phyloP scores from a whole-genome alignment of 1,140 invertebrate genomes.

The Drosophila kohkoa region DNA sequence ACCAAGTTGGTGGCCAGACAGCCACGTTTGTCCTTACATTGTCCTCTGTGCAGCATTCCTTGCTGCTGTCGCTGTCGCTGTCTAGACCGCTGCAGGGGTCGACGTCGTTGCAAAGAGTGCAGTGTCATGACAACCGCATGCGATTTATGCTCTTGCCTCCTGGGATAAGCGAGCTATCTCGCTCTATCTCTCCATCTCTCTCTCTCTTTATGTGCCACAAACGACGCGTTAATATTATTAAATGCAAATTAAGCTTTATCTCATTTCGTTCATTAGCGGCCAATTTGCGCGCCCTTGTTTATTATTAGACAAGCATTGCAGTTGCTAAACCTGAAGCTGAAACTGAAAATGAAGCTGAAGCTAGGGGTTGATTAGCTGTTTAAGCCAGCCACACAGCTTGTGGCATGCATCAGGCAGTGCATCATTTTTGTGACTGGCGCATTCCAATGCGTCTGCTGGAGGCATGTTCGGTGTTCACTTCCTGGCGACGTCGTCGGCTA shows the following conservation, averaged over 20 bases:
- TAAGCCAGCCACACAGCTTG: conserved; percentile 8
- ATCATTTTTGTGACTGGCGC: conserved; percentile 11
- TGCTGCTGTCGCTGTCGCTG: conserved; percentile 34
- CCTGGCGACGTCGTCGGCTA: conserved; percentile 58
- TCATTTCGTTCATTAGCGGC: conserved; percentile 80
- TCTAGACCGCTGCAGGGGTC: conserved; percentile 57
- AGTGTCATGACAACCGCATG: conserved; percentile 78
- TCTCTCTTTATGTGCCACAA: conserved; percentile 29
- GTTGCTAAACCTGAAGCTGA: neutral
- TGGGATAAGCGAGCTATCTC: conserved; percentile 18
- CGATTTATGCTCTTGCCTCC: conserved; percentile 61
- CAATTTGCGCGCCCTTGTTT: conserved; percentile 71
- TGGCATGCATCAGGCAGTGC: conserved; percentile 4
- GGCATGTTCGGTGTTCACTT: conserved; percentile 53
- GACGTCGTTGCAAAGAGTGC: conserved; percentile 40
- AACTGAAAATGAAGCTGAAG: no score
- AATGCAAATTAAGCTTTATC: conserved; percentile 84
- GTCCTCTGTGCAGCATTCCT: conserved; percentile 61
- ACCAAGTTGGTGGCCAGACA: conserved; percentile 31
- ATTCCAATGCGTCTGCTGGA: conserved; percentile 25
- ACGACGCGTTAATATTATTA: conserved; percentile 78
- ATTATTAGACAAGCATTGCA: conserved; percentile 28
- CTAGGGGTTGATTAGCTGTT: conserved; percentile 20
- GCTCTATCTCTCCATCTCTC: neutral
- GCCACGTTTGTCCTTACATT: conserved; percentile 81